Percentiles rank a stretch among this genome's conserved stretches.
Evolutionary conservation across 2,113 vertebrate species (phyloP).

Genomic region (Phylloscopus whistleri): DNA sequence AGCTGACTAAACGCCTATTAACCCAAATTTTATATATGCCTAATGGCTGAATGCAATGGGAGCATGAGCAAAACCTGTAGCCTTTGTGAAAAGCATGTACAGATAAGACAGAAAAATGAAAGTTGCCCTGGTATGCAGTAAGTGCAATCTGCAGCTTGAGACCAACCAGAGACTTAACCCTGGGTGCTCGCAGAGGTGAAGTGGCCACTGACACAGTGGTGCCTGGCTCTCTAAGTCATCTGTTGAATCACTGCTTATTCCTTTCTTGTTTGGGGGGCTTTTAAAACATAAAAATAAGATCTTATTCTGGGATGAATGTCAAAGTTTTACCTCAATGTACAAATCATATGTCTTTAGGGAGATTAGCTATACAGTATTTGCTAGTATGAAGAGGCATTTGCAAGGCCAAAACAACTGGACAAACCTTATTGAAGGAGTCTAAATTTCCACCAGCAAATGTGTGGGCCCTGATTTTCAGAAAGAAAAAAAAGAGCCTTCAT

Average conservation of each 20-base stretch:
- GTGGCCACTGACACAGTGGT: background rate
- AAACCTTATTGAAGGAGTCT: background rate
- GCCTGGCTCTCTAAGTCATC: background rate
- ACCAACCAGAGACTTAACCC: background rate
- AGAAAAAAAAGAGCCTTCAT: background rate
- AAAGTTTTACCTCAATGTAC: background rate
- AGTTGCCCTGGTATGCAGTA: background rate
- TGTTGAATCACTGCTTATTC: background rate
- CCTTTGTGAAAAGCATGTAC: background rate
- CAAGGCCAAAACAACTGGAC: background rate
- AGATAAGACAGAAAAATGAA: background rate
- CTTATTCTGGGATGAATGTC: background rate
- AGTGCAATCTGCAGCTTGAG: background rate
- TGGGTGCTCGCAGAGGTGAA: background rate
- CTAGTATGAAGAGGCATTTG: background rate
- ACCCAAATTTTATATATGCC: background rate
- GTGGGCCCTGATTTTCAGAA: background rate
- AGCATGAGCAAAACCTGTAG: background rate
- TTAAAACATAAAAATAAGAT: background rate
- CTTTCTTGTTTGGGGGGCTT: background rate
- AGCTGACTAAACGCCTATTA: background rate
- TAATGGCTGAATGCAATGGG: background rate
- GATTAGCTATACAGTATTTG: background rate
- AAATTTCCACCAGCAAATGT: background rate
- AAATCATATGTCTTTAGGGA: background rate